Base-by-base conservation (phyloP, 1,140 invertebrate genomes). In the Drosophila ohnishii region DNA sequence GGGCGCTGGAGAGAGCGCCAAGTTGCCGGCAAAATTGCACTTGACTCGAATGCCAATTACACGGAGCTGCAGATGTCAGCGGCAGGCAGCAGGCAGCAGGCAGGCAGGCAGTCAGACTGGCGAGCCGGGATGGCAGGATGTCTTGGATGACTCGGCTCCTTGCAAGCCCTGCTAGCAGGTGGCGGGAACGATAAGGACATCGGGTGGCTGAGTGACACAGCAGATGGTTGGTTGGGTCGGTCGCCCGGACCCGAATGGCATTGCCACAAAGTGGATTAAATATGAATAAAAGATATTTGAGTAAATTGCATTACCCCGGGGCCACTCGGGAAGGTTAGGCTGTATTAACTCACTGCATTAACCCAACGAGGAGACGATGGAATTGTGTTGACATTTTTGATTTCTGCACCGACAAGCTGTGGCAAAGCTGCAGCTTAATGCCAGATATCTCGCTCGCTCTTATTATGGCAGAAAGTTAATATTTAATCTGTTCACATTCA, bases 1-100 rank as follows among this genome's bases (percentile, higher is more conserved):
- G 47, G 47, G 47, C 14, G 25, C 14, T 48, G 47, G 10, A n/a
- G 37, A 57, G 60, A 57, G 40, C 69, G 56, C 67, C 79, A 71
- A 78, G 76, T 83, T 88, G 72, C 72, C 59, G 57, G 74, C 84
- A 53, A 84, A 89, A 88, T 88, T 88, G 84, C 84, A 88, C 84
- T 88, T 88, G 84, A 88, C 84, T 88, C 77, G 80, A 88, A 88
- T 88, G 84, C 84, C 84, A 88, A 88, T 88, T 88, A 88, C 84
- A 82, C 75, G 76, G 80, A 50, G 56, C 61, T 79, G 75, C 71
- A 79, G 83, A 73, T 86, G 83, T 76, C 83, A 88, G 80, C 67
- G 47, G 59, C 67, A 74, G 53, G 47, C 45, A 28, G 44, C 44
- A 47, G 44, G 59, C 67, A 74, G 53, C 42, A 22, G n/a, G 44